A percentile compares a stretch with the other conserved stretches of the same genome.
These are phyloP conservation scores for Lepus townsendii DNA, from an alignment of 2,797 vertebrate species.

Conservation along the genomic window DNA sequence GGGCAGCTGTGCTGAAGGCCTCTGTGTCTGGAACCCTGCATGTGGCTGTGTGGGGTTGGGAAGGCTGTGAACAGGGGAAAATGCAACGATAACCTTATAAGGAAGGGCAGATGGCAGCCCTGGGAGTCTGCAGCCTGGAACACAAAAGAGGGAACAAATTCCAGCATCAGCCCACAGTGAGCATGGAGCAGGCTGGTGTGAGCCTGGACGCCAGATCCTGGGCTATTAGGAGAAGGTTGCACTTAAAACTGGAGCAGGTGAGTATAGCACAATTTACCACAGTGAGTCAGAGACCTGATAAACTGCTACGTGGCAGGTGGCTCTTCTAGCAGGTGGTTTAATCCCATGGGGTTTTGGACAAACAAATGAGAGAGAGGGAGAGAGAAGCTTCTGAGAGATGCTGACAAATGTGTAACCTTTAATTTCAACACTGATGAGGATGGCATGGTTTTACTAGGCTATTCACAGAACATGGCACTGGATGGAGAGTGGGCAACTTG, in stretches of 20 bases:
- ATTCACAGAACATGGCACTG: neutral
- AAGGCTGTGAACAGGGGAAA: neutral
- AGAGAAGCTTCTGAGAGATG: neutral
- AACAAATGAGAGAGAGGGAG: neutral
- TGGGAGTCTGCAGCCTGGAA: neutral
- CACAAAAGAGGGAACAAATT: neutral
- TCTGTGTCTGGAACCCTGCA: neutral
- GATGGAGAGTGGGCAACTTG: neutral
- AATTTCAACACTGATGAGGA: neutral
- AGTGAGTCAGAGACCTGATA: neutral
- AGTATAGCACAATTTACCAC: constrained; percentile 7
- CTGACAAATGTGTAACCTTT: neutral
- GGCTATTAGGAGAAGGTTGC: neutral
- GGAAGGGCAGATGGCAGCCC: neutral
- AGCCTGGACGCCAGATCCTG: neutral
- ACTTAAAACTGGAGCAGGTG: neutral
- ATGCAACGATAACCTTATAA: neutral
- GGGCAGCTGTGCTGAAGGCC: neutral
- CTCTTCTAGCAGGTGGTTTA: neutral
- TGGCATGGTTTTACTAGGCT: neutral
- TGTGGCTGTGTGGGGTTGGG: neutral
- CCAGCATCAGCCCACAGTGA: neutral
- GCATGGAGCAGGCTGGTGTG: neutral
- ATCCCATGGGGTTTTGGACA: neutral
- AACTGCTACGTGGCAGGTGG: neutral